phyloP scores from a whole-genome alignment of 2,888 invertebrate species.

The Apamea monoglypha region DNA sequence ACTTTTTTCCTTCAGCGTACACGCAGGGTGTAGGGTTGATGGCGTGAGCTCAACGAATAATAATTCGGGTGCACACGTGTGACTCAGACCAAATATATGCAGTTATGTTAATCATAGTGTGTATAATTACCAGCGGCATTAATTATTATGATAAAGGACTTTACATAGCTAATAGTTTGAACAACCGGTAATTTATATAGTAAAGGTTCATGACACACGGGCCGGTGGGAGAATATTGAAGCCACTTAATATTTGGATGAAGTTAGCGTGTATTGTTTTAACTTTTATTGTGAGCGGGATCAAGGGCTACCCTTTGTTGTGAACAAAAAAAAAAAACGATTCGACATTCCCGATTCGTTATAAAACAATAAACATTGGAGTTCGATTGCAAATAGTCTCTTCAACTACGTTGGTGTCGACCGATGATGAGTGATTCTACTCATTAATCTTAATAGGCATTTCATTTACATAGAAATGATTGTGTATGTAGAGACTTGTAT shows the following conservation, averaged over 20 bases:
- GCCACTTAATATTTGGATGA: constrained; percentile 1
- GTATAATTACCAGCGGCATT: constrained; percentile 28
- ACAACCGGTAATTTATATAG: constrained; percentile 26
- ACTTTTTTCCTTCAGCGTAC: constrained; percentile 47
- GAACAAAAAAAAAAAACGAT: not conserved
- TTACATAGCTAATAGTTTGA: constrained; percentile 46
- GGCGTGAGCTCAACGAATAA: constrained; percentile 56
- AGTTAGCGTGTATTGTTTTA: constrained; percentile 28
- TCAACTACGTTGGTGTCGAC: not conserved
- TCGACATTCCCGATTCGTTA: not conserved
- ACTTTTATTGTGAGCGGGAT: constrained; percentile 32
- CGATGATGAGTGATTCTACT: not conserved
- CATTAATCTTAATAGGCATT: not conserved
- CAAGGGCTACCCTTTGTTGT: constrained; percentile 17
- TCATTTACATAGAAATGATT: not conserved
- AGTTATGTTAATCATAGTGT: constrained; percentile 50
- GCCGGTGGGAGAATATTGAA: constrained; percentile 6
- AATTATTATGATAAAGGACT: constrained; percentile 55
- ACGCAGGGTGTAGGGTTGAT: constrained; percentile 45
- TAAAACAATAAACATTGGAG: not conserved
- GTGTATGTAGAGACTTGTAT: constrained; percentile 11
- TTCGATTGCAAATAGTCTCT: not conserved
- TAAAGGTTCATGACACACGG: constrained; percentile 10
- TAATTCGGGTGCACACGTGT: constrained; percentile 52
- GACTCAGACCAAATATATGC: constrained; percentile 62